Conservation (phyloP, 2,888 invertebrate genomes). For the Invenusta paracnida region DNA sequence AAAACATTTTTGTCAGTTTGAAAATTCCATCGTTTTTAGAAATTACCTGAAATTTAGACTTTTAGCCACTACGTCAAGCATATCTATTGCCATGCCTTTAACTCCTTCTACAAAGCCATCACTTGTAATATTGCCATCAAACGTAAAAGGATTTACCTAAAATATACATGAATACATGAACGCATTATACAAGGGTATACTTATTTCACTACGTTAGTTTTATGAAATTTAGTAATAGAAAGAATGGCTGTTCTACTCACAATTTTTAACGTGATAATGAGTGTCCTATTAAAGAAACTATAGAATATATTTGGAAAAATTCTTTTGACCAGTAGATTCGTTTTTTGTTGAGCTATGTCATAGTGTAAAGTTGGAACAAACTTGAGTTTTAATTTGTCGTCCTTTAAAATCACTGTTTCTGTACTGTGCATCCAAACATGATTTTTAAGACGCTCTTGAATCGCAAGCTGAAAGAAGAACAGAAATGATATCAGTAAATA, state of each 20-base stretch:
- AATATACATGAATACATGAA: too few relatives aligned
- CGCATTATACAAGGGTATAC: too few relatives aligned
- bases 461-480: not conserved
- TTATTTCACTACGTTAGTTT: too few relatives aligned
- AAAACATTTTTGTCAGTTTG: too few relatives aligned
- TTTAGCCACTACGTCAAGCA: conserved; percentile 48
- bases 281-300: not conserved
- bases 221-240: too few relatives aligned
- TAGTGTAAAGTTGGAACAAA: not conserved
- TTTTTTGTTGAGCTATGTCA: not conserved
- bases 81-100: conserved; percentile 49
- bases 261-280: not conserved
- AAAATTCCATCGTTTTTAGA: too few relatives aligned
- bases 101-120: conserved; percentile 33
- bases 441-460: not conserved
- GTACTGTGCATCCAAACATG: not conserved
- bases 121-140: not conserved
- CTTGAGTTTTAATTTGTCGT: not conserved
- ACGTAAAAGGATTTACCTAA: conserved; percentile 31
- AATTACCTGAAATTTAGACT: conserved; percentile 48
- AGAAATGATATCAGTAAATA: too few relatives aligned
- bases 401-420: not conserved
- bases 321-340: not conserved
- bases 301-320: not conserved
- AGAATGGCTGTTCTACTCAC: too few relatives aligned